A percentile compares a stretch with the other conserved stretches of the same genome.
These are phyloP conservation scores for Gasteruption jaculator DNA, from an alignment of 2,888 invertebrate genomes.

Conservation along the genomic window DNA sequence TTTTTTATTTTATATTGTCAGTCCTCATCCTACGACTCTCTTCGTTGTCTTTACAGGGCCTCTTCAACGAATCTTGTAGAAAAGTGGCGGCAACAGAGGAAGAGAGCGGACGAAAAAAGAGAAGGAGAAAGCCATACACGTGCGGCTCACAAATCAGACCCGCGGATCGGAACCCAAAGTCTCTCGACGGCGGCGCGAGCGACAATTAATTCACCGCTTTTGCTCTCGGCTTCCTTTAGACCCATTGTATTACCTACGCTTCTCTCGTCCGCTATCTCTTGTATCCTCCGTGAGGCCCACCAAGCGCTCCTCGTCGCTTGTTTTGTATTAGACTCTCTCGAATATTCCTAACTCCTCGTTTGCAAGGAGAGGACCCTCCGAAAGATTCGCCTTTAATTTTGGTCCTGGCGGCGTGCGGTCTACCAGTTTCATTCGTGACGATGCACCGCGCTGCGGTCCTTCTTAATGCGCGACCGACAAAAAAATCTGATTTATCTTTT, in stretches of 20 bases:
- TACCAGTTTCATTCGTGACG: too few relatives aligned
- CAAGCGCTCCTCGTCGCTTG: slow-evolving; percentile 8
- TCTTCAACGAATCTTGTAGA: slow-evolving; percentile 24
- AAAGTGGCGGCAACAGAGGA: slow-evolving; percentile 2
- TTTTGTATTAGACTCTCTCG: slow-evolving; percentile 19
- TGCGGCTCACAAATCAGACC: slow-evolving; percentile 43
- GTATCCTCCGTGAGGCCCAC: slow-evolving; percentile 16
- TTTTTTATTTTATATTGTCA: slow-evolving; percentile 32
- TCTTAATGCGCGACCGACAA: too few relatives aligned
- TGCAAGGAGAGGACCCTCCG: slow-evolving; percentile 16
- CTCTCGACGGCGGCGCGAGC: slow-evolving; percentile 42
- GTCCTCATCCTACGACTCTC: slow-evolving; percentile 20
- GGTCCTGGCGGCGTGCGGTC: slow-evolving; percentile 41
- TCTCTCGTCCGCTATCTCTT: slow-evolving; percentile 17
- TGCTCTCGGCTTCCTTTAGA: slow-evolving; percentile 29
- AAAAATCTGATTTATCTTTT: too few relatives aligned
- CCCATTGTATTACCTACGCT: slow-evolving; percentile 25
- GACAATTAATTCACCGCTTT: slow-evolving; percentile 48
- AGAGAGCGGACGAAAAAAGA: slow-evolving; percentile 14
- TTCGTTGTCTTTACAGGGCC: slow-evolving; percentile 25
- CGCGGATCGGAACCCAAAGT: slow-evolving; percentile 22
- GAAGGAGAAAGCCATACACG: slow-evolving; percentile 30
- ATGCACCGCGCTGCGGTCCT: too few relatives aligned
- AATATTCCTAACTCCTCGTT: too few relatives aligned
- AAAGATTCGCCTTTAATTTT: slow-evolving; percentile 31